phyloP scores from a whole-genome alignment of 2,113 vertebrate genomes.

The Entelurus aequoreus region DNA sequence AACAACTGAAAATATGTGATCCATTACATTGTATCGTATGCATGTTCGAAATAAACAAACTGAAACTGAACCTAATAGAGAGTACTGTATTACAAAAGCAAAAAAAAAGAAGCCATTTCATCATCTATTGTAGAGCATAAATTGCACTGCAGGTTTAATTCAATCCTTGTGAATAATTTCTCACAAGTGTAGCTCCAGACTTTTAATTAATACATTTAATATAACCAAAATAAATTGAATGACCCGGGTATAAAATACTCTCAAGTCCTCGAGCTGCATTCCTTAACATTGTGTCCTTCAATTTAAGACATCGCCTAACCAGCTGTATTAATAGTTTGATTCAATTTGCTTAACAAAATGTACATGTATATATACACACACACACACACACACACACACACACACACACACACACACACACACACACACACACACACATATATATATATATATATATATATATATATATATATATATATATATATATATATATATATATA shows the following conservation, averaged over 20 bases:
- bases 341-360: conserved; percentile 23
- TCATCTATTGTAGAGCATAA: not conserved
- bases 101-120: not conserved
- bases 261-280: conserved; percentile 16
- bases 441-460: not conserved
- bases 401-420: too few species aligned
- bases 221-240: conserved; percentile 25
- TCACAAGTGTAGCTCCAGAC: conserved; percentile 7
- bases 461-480: conserved; percentile 1
- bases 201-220: conserved; percentile 4
- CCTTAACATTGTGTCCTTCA: conserved; percentile 24
- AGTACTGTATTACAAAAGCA: too few species aligned
- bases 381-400: too few species aligned
- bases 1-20: too few species aligned
- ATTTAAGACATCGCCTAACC: conserved; percentile 33
- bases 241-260: conserved; percentile 7
- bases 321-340: conserved; percentile 37
- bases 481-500: not conserved
- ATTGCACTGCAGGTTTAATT: conserved; percentile 1
- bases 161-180: conserved; percentile 6
- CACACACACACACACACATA: not conserved
- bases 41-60: too few species aligned
- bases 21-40: too few species aligned
- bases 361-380: not conserved
- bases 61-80: too few species aligned